Base-by-base conservation (phyloP, 2,797 vertebrate species). In the Platyrinchus mystaceus region DNA sequence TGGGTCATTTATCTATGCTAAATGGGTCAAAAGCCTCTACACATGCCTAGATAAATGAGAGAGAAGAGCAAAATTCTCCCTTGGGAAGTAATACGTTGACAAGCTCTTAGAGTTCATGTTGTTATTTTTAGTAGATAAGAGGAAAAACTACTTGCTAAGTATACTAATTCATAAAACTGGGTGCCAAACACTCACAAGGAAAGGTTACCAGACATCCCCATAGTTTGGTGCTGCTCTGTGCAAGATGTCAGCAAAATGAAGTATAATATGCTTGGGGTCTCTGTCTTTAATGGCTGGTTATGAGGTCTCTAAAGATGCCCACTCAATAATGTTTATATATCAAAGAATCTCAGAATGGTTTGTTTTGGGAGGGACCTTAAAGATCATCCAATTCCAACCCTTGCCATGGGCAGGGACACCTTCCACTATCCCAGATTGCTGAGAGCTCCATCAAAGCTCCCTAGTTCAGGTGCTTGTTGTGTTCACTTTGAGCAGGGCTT, bases 1-100 rank as follows among this genome's bases (percentile, higher is more conserved):
- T 96, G 97, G 98, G 97, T 98, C 98, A 98, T 98, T 98, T 97
- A 98, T 98, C 98, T 98, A 98, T 98, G 97, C 97, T 98, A 98
- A 98, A 98, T 98, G 97, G 98, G 98, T 98, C 98, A 98, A 98
- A 98, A 98, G 96, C 97, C 96, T 98, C 84, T 97, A 93, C 90
- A 98, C 96, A 94, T 97, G 97, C 97, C 96, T 97, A 94, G 97
- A 97, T 97, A 97, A 98, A 98, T 98, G 97, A 98, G 96, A 97
- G 90, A 94, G 94, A 97, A 97, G 95, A 95, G 64, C 93, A 97
- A 97, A 97, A 97, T 92, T 96, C 87, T 97, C 96, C 95, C 94
- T 75, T 96, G 97, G 97, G 94, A 98, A 93, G 87, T 77, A 86
- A 90, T 93, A 80, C 41, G 71, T 96, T 97, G 97, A 97, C 95